Evolutionary conservation across 2,113 vertebrate genomes (phyloP).

Genomic region (Rissa tridactyla): DNA sequence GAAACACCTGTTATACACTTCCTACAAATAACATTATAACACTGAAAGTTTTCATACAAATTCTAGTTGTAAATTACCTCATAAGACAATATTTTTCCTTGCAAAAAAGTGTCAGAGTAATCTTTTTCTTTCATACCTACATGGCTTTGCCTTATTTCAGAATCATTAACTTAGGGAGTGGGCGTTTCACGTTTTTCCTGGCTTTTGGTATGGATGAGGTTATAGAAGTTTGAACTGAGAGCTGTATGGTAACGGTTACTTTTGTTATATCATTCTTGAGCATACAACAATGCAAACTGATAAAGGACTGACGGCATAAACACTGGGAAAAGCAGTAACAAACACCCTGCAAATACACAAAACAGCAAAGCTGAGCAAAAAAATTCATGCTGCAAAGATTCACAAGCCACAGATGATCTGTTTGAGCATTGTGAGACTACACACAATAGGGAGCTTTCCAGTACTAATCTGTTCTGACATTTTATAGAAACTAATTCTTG

Average conservation of each 20-base stretch:
- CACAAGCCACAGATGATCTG: constrained; percentile 23
- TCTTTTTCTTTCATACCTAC: neutral
- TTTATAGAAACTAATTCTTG: constrained; percentile 44
- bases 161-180: neutral
- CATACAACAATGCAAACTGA: neutral
- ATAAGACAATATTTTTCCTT: neutral
- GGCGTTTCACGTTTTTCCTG: neutral
- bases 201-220: neutral
- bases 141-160: neutral
- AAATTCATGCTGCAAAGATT: neutral
- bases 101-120: neutral
- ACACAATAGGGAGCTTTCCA: constrained; percentile 6
- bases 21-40: neutral
- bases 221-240: neutral
- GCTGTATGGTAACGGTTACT: neutral
- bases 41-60: neutral
- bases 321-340: neutral
- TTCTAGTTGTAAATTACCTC: neutral
- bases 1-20: neutral
- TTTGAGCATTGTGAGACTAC: neutral
- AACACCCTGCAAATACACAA: neutral
- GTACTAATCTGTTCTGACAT: constrained; percentile 50
- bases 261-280: neutral
- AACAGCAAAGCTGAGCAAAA: neutral
- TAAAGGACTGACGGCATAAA: neutral